Base-by-base conservation (phyloP, 2,113 vertebrate species). In the Uria lomvia region DNA sequence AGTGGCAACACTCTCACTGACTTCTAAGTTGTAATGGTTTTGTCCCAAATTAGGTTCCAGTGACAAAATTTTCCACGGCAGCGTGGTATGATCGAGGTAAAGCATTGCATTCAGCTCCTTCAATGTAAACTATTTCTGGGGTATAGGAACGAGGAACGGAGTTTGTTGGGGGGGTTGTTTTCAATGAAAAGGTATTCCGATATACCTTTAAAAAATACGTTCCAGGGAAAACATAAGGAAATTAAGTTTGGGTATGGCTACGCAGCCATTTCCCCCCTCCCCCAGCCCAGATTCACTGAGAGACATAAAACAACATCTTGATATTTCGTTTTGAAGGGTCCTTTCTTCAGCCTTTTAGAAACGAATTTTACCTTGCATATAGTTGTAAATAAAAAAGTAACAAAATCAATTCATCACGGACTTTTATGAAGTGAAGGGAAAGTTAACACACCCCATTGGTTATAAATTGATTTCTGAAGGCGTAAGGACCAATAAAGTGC, bases 401-500 rank as follows among this genome's bases (percentile, higher is more conserved):
- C 58, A 42, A 65, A 75, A 78, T 86, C 83, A 94, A 95, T 91
- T 88, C 50, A 66, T 53, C 49, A 56, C 1, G 5, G 73, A 7
- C 40, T 88, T 79, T 56, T 78, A 65, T 3, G 6, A 92, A 77
- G 77, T 52, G 72, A 23, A 76, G 72, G 94, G 85, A 88, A 85
- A 96, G 55, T 68, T 50, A 77, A 22, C 17, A 11, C 92, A 94
- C 45, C 40, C 26, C 74, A 14, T 36, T 55, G 88, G 94, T 20
- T 92, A 86, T 76, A 96, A 93, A 98, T 90, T 56, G 95, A 97
- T 98, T 98, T 97, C 52, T 97, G 95, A 86, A 96, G 94, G 86
- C 81, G 4, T 60, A 38, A 70, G 90, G 43, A 86, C 36, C 94
- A 96, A 93, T 71, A 92, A 96, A 97, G 94, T 38, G 87, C 93